A percentile compares a stretch with the other conserved stretches of the same genome.
Evolutionary conservation across 2,888 invertebrate species (phyloP).

Genomic region (Rambutsinella grinnellia): DNA sequence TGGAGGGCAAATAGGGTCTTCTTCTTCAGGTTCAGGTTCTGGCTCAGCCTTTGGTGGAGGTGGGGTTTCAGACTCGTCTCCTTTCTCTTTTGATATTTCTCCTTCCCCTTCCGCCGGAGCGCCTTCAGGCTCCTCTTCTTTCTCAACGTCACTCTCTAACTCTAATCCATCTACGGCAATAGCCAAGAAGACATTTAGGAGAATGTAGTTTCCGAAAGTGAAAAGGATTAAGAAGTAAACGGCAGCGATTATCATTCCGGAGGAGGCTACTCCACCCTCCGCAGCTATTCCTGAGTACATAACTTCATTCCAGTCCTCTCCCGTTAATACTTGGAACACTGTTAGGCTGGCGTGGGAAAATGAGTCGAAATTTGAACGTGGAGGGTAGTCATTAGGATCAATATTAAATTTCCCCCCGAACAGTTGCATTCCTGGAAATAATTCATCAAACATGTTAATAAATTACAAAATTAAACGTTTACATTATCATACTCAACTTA

Average conservation of each 20-base stretch:
- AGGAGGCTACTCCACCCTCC: slow-evolving; percentile 93
- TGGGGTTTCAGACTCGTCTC: neutral
- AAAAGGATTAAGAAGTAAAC: slow-evolving; percentile 99
- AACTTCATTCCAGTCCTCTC: slow-evolving; percentile 99
- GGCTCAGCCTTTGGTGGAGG: neutral
- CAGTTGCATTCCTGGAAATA: slow-evolving; percentile 65
- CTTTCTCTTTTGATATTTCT: slow-evolving; percentile 71
- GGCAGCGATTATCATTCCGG: slow-evolving; percentile 93
- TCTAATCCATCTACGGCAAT: slow-evolving; percentile 99
- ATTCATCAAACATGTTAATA: no score
- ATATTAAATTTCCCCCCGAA: slow-evolving; percentile 65
- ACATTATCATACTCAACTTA: no score
- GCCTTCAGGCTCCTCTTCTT: slow-evolving; percentile 84
- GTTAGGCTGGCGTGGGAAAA: slow-evolving; percentile 63
- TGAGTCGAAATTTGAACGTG: slow-evolving; percentile 62
- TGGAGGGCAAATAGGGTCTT: slow-evolving; percentile 24
- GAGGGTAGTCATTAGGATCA: slow-evolving; percentile 55
- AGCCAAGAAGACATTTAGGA: slow-evolving; percentile 99
- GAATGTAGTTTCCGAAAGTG: slow-evolving; percentile 99
- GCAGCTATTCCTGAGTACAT: slow-evolving; percentile 99
- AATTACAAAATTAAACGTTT: no score
- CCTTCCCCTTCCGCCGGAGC: slow-evolving; percentile 73
- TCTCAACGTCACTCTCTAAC: slow-evolving; percentile 90
- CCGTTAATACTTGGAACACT: slow-evolving; percentile 79
- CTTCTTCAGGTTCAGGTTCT: slow-evolving; percentile 2